These are phyloP conservation scores for Ptychobarbus kaznakovi DNA, from an alignment of 2,797 vertebrate genomes.

Conservation along the genomic window DNA sequence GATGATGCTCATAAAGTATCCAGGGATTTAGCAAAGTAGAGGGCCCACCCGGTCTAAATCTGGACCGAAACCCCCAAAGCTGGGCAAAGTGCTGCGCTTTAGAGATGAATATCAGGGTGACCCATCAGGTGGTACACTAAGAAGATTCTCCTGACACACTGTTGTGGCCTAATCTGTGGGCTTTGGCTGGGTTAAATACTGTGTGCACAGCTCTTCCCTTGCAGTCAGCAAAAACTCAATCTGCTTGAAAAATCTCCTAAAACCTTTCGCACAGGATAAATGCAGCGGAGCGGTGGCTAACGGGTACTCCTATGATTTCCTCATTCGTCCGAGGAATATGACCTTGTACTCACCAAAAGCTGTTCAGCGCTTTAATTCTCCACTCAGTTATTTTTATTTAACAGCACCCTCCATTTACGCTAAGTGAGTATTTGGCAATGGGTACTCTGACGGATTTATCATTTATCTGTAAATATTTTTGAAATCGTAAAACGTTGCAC, in stretches of 20 bases:
- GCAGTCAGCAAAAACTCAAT: slow-evolving; percentile 63
- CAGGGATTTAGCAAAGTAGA: slow-evolving; percentile 41
- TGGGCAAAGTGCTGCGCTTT: slow-evolving; percentile 59
- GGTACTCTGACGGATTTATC: slow-evolving; percentile 50
- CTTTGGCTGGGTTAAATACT: slow-evolving; percentile 60
- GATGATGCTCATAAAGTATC: slow-evolving; percentile 5
- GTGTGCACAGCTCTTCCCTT: slow-evolving; percentile 47
- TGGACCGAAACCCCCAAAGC: slow-evolving; percentile 40
- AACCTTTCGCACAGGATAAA: slow-evolving; percentile 41
- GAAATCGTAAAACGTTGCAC: slow-evolving; percentile 43
- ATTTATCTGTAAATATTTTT: slow-evolving; percentile 59
- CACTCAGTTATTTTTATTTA: slow-evolving; percentile 52
- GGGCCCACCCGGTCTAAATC: slow-evolving; percentile 45
- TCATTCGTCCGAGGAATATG: slow-evolving; percentile 35
- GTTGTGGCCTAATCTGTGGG: slow-evolving; percentile 60
- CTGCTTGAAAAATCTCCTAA: slow-evolving; percentile 60
- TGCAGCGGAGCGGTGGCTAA: slow-evolving; percentile 9
- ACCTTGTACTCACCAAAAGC: slow-evolving; percentile 52
- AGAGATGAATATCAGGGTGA: slow-evolving; percentile 60
- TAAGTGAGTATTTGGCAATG: slow-evolving; percentile 65
- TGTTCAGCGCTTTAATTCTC: slow-evolving; percentile 52
- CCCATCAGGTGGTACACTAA: slow-evolving; percentile 59
- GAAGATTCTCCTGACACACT: slow-evolving; percentile 58
- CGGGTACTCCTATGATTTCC: slow-evolving; percentile 37
- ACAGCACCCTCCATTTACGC: slow-evolving; percentile 48